Conservation (phyloP, 2,888 invertebrate species). For the Phrixothrix hirtus region DNA sequence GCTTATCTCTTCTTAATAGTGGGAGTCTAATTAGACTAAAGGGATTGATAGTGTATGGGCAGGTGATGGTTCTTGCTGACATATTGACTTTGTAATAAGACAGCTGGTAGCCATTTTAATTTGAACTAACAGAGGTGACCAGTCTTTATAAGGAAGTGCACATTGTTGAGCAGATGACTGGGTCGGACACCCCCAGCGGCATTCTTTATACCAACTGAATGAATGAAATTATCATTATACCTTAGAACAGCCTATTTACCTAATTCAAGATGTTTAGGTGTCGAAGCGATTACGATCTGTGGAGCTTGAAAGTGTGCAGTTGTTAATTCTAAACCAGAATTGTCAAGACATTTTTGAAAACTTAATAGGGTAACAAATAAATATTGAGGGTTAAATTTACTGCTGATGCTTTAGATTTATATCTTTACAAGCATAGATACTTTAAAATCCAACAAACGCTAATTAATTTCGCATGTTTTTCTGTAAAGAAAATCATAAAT, state of each 20-base stretch:
- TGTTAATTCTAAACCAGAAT: background rate
- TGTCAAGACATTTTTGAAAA: background rate
- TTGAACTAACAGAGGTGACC: constrained; percentile 46
- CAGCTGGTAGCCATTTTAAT: constrained; percentile 49
- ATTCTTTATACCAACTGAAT: constrained; percentile 19
- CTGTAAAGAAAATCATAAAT: constrained; percentile 5
- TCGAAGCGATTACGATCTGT: constrained; percentile 19
- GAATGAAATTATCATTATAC: constrained; percentile 27
- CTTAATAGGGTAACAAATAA: constrained; percentile 10
- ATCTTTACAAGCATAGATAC: too few species aligned
- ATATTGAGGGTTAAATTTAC: constrained; percentile 12
- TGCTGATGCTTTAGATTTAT: constrained; percentile 4
- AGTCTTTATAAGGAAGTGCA: constrained; percentile 50
- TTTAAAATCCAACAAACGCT: too few species aligned
- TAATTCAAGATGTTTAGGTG: constrained; percentile 22
- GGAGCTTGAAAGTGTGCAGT: constrained; percentile 1
- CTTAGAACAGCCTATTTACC: constrained; percentile 17
- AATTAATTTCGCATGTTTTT: constrained; percentile 10
- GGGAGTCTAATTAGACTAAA: constrained; percentile 32
- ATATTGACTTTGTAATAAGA: constrained; percentile 48
- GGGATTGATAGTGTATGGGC: constrained; percentile 34
- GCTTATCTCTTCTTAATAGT: constrained; percentile 30
- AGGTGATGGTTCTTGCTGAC: constrained; percentile 46
- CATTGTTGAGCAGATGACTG: constrained; percentile 51
- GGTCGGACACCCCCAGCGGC: constrained; percentile 49